phyloP scores from a whole-genome alignment of 1,140 invertebrate species.

The Neoseiulus cucumeris region DNA sequence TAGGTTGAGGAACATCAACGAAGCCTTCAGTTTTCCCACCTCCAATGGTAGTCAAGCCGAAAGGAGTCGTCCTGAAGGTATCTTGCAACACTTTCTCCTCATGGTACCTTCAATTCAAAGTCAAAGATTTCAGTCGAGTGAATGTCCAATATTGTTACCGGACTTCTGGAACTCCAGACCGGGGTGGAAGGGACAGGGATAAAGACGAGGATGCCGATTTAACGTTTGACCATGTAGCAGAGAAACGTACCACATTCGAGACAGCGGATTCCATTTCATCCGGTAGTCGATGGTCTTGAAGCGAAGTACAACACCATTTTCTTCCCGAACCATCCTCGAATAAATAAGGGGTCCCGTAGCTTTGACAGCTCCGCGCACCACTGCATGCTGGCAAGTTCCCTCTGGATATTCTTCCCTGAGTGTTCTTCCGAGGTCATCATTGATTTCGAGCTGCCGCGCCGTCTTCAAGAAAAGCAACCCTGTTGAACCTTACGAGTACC shows the following conservation, averaged over 20 bases:
- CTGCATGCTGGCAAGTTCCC: background rate
- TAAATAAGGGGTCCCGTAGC: background rate
- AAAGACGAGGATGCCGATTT: no score
- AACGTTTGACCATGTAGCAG: no score
- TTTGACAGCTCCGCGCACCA: background rate
- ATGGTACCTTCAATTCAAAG: background rate
- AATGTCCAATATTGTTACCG: no score
- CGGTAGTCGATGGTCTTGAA: background rate
- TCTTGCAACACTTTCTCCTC: background rate
- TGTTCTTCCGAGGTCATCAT: background rate
- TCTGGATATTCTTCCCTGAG: background rate
- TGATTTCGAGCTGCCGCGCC: background rate
- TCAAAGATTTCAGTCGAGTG: background rate
- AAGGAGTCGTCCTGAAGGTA: background rate
- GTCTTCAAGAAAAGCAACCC: background rate
- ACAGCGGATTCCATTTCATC: conserved; percentile 4
- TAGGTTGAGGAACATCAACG: background rate
- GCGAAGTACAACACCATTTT: background rate
- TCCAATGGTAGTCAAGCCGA: background rate
- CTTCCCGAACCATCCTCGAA: background rate
- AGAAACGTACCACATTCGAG: background rate
- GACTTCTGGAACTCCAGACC: no score
- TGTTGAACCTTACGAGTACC: no score
- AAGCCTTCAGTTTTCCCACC: background rate
- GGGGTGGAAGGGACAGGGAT: no score